Evolutionary conservation across 2,113 vertebrate genomes (phyloP).

Genomic region (Symphodus melops): DNA sequence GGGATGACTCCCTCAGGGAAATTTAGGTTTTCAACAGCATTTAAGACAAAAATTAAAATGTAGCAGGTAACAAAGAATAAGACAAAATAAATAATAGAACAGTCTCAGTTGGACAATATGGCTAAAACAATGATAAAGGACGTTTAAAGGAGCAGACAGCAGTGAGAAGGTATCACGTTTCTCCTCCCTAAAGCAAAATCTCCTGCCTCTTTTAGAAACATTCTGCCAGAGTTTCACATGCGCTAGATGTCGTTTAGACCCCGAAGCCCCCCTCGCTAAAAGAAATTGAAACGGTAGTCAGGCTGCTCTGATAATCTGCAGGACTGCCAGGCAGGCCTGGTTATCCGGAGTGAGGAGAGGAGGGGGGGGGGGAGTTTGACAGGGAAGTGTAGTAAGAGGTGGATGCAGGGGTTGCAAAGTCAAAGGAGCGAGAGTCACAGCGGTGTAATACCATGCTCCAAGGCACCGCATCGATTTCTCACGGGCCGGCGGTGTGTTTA

Average conservation of each 20-base stretch:
- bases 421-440: constrained; percentile 60
- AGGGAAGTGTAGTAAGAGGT: constrained; percentile 19
- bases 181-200: constrained; percentile 27
- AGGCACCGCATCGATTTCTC: constrained; percentile 68
- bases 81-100: no score
- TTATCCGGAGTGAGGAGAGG: constrained; percentile 28
- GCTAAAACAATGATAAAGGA: no score
- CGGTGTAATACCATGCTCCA: constrained; percentile 61
- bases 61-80: no score
- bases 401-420: constrained; percentile 36
- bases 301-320: constrained; percentile 27
- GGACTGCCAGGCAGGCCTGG: constrained; percentile 48
- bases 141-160: constrained; percentile 43
- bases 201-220: constrained; percentile 18
- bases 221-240: constrained; percentile 24
- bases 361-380: constrained; percentile 17
- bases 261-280: constrained; percentile 26
- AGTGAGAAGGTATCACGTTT: constrained; percentile 41
- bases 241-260: constrained; percentile 13
- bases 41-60: no score
- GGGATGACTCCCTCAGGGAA: no score
- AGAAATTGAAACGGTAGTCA: constrained; percentile 40
- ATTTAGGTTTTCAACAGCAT: no score
- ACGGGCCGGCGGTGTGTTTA: constrained; percentile 64
- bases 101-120: no score